phyloP scores from a whole-genome alignment of 2,888 invertebrate genomes.

The Dioctria linearis region DNA sequence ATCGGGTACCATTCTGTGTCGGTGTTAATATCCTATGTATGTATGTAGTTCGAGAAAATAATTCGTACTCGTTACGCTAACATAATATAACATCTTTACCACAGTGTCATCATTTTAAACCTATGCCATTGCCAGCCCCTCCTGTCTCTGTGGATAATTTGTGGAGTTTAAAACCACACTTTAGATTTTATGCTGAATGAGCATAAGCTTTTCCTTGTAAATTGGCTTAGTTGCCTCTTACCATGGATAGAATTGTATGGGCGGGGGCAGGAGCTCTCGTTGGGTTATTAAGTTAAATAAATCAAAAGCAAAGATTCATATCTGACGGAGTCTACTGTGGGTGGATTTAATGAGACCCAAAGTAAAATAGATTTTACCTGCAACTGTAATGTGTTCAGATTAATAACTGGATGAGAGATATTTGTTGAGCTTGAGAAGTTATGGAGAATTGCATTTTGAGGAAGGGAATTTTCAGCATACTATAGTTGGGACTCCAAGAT shows the following conservation, averaged over 20 bases:
- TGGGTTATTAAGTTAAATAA: slow-evolving; percentile 57
- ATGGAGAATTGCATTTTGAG: too few species aligned
- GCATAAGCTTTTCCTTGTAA: slow-evolving; percentile 31
- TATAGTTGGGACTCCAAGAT: too few species aligned
- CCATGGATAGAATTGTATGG: neutral
- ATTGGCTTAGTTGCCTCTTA: slow-evolving; percentile 28
- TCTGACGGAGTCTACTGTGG: slow-evolving; percentile 22
- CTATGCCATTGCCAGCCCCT: slow-evolving; percentile 1
- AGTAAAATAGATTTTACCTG: slow-evolving; percentile 30
- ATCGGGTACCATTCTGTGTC: neutral
- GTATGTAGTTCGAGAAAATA: slow-evolving; percentile 16
- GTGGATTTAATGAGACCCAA: slow-evolving; percentile 32
- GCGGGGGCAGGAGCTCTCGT: slow-evolving; percentile 49
- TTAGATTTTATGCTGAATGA: slow-evolving; percentile 39
- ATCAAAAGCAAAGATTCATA: slow-evolving; percentile 50
- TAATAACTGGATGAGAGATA: slow-evolving; percentile 23
- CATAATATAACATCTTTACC: slow-evolving; percentile 4
- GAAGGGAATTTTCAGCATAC: too few species aligned
- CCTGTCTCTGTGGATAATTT: slow-evolving; percentile 46
- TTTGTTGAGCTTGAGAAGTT: neutral
- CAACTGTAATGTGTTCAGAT: slow-evolving; percentile 17
- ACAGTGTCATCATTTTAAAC: slow-evolving; percentile 23
- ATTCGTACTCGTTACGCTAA: slow-evolving; percentile 37
- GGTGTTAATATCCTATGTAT: neutral
- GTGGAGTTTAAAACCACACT: slow-evolving; percentile 49